Evolutionary conservation across 1,140 invertebrate genomes (phyloP), one percentile per base, ranked within the genome.

Genomic region (Antheraea mylitta): DNA sequence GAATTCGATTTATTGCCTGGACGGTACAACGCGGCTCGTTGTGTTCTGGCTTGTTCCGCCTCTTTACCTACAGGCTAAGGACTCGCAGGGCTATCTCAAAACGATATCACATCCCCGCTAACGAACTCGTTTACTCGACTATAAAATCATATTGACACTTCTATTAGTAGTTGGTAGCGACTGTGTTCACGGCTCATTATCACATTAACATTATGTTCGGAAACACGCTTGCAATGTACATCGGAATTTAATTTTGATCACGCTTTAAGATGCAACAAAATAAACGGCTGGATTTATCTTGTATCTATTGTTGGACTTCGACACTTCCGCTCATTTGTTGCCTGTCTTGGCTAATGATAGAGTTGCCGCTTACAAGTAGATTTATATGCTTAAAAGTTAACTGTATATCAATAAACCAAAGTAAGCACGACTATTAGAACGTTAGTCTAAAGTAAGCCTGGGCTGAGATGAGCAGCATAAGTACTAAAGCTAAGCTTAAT

Each of bases 1-100:
- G 80, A 85, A 82, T 89, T 86, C 80, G 79, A 89, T 90, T 89
- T 90, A 90, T 89, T 74, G 85, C 71, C 75, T 76, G 69, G 76
- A 65, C 69, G 71, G 77, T 78, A 88, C 86, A 90, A 90, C 80
- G 82, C 80, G 68, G 67, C 71, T 77, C 83, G 83, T 88, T 86
- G 86, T 88, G 68, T 71, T 10, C 45, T 53, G 11, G 45, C 45
- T 53, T 76, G 80, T 85, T 86, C 82, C 85, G 83, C 86, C 81
- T 87, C 80, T 81, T 83, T 83, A 80, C 77, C 73, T 74, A 67
- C 71, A 74, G 67, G 60, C 68, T 37, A 58, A 67, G 22, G 64
- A 45, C 67, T 59, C 70, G 76, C 73, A 72, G 70, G 69, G 70
- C 73, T 69, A 67, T 64, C 60, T 65, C 64, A 64, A 80, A 79